Evolutionary conservation across 2,797 vertebrate genomes (phyloP).

Genomic region (Ceryle rudis): DNA sequence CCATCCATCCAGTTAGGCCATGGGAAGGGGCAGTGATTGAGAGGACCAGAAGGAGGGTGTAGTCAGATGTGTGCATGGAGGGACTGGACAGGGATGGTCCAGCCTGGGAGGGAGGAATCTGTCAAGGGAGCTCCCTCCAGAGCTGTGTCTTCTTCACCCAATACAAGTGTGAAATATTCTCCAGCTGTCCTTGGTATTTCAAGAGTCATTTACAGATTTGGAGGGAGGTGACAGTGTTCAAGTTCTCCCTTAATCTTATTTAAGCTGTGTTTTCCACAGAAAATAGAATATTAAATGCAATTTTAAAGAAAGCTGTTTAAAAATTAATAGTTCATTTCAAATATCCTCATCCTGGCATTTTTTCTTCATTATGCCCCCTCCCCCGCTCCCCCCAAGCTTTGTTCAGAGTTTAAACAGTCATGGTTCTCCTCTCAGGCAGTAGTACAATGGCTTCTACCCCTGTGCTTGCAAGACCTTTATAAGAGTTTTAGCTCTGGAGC

Average conservation of each 20-base stretch:
- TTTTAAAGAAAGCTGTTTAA: not conserved
- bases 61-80: not conserved
- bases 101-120: not conserved
- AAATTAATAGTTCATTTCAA: not conserved
- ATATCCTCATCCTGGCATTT: not conserved
- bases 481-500: slow-evolving; percentile 18
- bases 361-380: not conserved
- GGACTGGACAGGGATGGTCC: not conserved
- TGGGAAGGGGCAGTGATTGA: not conserved
- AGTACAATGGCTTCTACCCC: not conserved
- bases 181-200: not conserved
- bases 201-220: not conserved
- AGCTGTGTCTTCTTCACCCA: not conserved
- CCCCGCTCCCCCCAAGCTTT: too few relatives aligned
- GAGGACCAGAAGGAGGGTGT: too few relatives aligned
- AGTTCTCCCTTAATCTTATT: not conserved
- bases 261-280: not conserved
- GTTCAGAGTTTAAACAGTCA: not conserved
- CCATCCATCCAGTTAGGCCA: not conserved
- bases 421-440: not conserved
- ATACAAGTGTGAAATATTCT: not conserved
- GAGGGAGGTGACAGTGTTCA: not conserved
- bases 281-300: not conserved
- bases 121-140: not conserved
- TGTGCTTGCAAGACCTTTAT: not conserved